Base-by-base conservation (phyloP, 2,113 vertebrate species). In the Sinosuthora webbiana region DNA sequence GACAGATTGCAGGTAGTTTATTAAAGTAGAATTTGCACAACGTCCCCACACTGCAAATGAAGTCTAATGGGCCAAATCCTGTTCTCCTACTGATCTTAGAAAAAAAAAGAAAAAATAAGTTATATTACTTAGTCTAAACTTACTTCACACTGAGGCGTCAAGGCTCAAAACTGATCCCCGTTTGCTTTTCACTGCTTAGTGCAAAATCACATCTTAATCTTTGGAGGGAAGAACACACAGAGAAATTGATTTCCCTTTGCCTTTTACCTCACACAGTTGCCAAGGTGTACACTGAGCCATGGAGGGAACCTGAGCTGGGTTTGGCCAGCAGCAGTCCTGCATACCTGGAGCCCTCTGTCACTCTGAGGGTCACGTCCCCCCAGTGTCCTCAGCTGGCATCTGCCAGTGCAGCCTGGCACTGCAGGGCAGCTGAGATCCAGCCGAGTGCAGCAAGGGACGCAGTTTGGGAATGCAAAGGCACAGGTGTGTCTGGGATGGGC, bases 241-340 rank as follows among this genome's bases (percentile, higher is more conserved):
- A 53, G 28, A 65, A 30, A 52, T 9, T 50, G 0, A 25, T 62
- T 62, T 73, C 50, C 20, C 35, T 80, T 62, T 90, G 30, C 11
- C 15, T 80, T 68, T 93, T 42, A 45, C 27, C 30, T 6, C 60
- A 11, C 21, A 14, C 5, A 19, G 23, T 8, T 50, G 45, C 21
- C 50, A 41, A 73, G 52, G 23, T 22, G 22, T 4, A 1, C 45
- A 13, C 2, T 2, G 35, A 64, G 25, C 28, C 0, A 0, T 1
- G 15, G 39, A 39, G 83, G 44, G 39, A 76, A 10, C 15, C 28
- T 33, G 27, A 57, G 49, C 28, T 65, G 18, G 5, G 10, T 6
- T 7, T 10, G 6, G 18, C 13, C 50, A 35, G 19, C 59, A 86
- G 35, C 39, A 65, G 24, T 6, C 20, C 70, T 30, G 9, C 16